These are phyloP conservation scores for Zoanthus solanderi DNA, from an alignment of 92 coral and sea anemone species.

Conservation along the genomic window DNA sequence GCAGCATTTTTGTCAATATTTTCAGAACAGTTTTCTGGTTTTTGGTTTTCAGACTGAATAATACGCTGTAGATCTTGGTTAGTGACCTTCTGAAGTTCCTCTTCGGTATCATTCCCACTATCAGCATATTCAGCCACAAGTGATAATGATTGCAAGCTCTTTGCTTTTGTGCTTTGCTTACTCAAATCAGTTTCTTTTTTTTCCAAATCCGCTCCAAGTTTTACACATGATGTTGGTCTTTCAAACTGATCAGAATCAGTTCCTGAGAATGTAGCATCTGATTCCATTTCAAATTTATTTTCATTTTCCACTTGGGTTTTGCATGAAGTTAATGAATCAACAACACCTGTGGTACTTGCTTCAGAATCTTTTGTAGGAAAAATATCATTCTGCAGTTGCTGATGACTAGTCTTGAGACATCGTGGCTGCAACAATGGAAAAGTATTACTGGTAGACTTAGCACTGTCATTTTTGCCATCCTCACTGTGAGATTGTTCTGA, in stretches of 20 bases:
- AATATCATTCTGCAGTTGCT: neutral
- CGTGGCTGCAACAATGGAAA: neutral
- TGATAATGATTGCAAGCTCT: constrained; percentile 31
- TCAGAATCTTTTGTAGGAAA: neutral
- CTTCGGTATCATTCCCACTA: constrained; percentile 69
- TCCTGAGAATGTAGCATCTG: constrained; percentile 21
- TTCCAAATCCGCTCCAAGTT: neutral
- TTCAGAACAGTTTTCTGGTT: neutral
- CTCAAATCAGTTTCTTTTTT: neutral
- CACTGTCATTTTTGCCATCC: neutral
- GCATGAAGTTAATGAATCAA: neutral
- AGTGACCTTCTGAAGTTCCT: constrained; percentile 4
- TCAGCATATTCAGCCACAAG: constrained; percentile 56
- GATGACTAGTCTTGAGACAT: neutral
- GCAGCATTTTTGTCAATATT: neutral
- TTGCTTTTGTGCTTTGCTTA: neutral
- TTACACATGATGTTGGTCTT: neutral
- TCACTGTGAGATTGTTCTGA: neutral
- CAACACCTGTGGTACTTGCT: neutral
- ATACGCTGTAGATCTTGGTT: neutral
- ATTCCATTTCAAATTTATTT: neutral
- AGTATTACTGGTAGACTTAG: neutral
- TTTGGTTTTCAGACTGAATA: neutral
- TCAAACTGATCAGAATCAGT: constrained; percentile 30
- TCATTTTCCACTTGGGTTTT: neutral